Evolutionary conservation across 2,888 invertebrate genomes (phyloP), one percentile per base, ranked within the genome.

Genomic region (Cryptophagus acutangulus): DNA sequence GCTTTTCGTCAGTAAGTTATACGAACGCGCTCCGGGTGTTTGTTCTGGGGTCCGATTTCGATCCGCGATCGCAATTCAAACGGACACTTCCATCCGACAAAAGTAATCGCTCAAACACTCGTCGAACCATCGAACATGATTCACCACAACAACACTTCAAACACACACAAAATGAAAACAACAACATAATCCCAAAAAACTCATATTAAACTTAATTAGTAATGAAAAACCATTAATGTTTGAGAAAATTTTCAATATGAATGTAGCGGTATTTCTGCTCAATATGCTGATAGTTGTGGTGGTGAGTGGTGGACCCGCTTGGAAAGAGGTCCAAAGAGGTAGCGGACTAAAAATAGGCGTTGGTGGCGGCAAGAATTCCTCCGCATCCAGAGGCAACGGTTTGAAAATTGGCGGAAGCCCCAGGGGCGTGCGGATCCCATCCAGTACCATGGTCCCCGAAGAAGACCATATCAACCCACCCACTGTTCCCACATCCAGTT

Each of bases 261-360:
- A 61, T 49, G 54, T 60, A 38, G 59, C 63, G 40, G 60, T 62
- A 41, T 58, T 67, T 24, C 54, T 65, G 31, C 49, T 66, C 41
- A 67, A 63, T 43, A 54, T 65, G 38, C 49, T 67, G 30, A 63
- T 68, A 29, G 66, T 63, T 35, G 56, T 58, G 26, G 69, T 66
- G 17, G 69, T 69, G 15, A 69, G 68, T 52, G 69, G 66, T 3
- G 68, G 68, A 5, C 68, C 69, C 3, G 67, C 67, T 25, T 70
- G 69, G 69, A 67, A 66, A 38, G 67, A 66, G 30, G 58, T 67
- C n/a, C 67, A 67, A 41, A 54, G 70, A 30, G 69, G 69, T 5
- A 53, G 62, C 17, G 69, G 69, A 8, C 45, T 68, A 17, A 67
- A 66, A 52, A 53, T 70, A 9, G 66, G 66, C 14, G 47, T 43